Base-by-base conservation (phyloP, 2,888 invertebrate genomes). In the Andrena camellia region DNA sequence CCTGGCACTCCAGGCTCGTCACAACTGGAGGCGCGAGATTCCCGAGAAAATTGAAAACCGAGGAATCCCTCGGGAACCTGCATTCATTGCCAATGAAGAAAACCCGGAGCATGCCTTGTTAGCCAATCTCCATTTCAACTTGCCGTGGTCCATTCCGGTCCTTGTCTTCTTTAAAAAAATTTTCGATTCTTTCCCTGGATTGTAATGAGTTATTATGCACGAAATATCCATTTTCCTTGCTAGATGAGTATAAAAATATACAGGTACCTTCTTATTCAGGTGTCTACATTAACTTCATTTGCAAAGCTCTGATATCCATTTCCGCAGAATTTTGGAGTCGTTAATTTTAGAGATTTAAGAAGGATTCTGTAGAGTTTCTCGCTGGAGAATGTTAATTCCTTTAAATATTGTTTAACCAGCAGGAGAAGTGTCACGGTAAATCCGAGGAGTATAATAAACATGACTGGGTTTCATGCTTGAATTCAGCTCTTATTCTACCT, bases 1-100 rank as follows among this genome's bases (percentile, higher is more conserved):
- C 69, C 82, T 76, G 84, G 77, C 79, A 67, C 83, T 82, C 78
- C 85, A 81, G 84, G 85, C 83, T 74, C 85, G 88, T 83, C 88
- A 57, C 84, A 84, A 86, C 77, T 63, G 75, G 81, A 84, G 85
- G 83, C 81, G 84, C 82, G 84, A 88, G 76, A 84, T 88, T 85
- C 78, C 88, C 82, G 73, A 77, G 82, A 79, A 88, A 86, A 88
- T 88, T 86, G 77, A 88, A 86, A 86, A 63, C 31, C 69, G 54
- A 17, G 78, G 60, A 26, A 81, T 54, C 74, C 60, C 60, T 8
- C 29, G 59, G 64, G 70, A 52, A 7, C 8, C 26, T 13, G 8
- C 35, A 26, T 60, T 35, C n/a, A 48, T 68, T 42, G 57, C 52
- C 52, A 50, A 5, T 0, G 59, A 70, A 35, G 35, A 62, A 57